phyloP scores from a whole-genome alignment of 2,888 invertebrate genomes.

The Ennomos quercinarius region DNA sequence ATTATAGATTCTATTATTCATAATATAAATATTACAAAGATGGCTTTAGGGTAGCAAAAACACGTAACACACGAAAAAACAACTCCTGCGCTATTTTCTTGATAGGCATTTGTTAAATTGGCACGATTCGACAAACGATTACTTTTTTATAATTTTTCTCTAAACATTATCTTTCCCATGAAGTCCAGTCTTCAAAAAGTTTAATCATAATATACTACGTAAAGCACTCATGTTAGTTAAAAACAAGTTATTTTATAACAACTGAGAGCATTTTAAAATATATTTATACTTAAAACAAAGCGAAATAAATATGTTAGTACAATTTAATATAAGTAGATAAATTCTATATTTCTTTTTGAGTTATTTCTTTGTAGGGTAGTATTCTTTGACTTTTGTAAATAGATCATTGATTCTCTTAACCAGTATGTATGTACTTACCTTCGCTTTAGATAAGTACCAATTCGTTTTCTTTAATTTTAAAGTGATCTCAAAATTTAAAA shows the following conservation, averaged over 20 bases:
- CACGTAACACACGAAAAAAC: too few species aligned
- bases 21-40: too few species aligned
- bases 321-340: constrained; percentile 55
- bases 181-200: constrained; percentile 20
- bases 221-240: constrained; percentile 41
- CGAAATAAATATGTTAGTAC: constrained; percentile 81
- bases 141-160: neutral
- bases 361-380: constrained; percentile 27
- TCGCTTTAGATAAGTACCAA: too few species aligned
- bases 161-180: neutral
- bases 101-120: too few species aligned
- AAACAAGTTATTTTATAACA: constrained; percentile 39
- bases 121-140: too few species aligned
- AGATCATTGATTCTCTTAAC: neutral
- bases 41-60: too few species aligned
- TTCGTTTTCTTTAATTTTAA: too few species aligned
- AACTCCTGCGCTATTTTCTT: too few species aligned
- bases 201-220: constrained; percentile 8
- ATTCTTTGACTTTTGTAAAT: constrained; percentile 20
- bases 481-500: too few species aligned
- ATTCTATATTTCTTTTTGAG: constrained; percentile 46
- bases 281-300: constrained; percentile 60
- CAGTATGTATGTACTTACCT: too few species aligned
- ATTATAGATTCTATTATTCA: too few species aligned
- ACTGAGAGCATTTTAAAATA: constrained; percentile 30